Percentiles rank a stretch among this genome's conserved stretches.
These are phyloP conservation scores for Diaphora mendica DNA, from an alignment of 2,888 invertebrate genomes.

Conservation along the genomic window DNA sequence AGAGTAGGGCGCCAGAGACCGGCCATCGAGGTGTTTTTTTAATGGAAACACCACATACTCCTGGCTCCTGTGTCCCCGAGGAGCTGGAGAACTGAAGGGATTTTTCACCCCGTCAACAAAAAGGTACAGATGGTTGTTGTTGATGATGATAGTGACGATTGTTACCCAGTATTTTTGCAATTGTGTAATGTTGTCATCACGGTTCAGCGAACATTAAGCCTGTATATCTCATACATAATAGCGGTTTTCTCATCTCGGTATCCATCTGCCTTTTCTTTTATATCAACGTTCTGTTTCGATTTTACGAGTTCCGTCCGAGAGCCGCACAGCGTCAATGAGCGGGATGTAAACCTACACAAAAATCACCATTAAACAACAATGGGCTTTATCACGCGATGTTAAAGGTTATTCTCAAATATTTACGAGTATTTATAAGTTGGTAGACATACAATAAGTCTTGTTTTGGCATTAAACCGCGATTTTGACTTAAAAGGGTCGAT, in stretches of 20 bases:
- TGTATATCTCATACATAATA: slow-evolving; percentile 69
- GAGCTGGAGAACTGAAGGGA: no score
- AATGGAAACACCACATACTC: no score
- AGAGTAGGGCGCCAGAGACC: no score
- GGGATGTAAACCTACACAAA: slow-evolving; percentile 60
- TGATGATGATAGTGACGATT: no score
- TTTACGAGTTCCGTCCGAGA: slow-evolving; percentile 77
- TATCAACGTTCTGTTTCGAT: slow-evolving; percentile 78
- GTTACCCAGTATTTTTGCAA: not conserved
- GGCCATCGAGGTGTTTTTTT: no score
- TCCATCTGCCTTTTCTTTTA: slow-evolving; percentile 80
- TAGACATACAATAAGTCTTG: slow-evolving; percentile 68
- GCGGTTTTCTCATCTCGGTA: slow-evolving; percentile 80
- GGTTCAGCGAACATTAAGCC: slow-evolving; percentile 41
- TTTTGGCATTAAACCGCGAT: slow-evolving; percentile 77
- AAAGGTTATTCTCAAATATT: slow-evolving; percentile 38
- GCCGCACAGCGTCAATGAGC: slow-evolving; percentile 71
- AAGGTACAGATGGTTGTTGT: no score
- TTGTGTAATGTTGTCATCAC: slow-evolving; percentile 29
- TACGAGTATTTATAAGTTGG: slow-evolving; percentile 44
- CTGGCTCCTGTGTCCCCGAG: no score
- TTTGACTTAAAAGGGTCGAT: slow-evolving; percentile 69
- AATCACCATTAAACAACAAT: slow-evolving; percentile 49
- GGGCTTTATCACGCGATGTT: slow-evolving; percentile 49
- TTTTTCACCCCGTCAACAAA: no score